These are phyloP conservation scores for Cyprinodon brontotheroides DNA, from an alignment of 2,113 vertebrate species.

Conservation along the genomic window DNA sequence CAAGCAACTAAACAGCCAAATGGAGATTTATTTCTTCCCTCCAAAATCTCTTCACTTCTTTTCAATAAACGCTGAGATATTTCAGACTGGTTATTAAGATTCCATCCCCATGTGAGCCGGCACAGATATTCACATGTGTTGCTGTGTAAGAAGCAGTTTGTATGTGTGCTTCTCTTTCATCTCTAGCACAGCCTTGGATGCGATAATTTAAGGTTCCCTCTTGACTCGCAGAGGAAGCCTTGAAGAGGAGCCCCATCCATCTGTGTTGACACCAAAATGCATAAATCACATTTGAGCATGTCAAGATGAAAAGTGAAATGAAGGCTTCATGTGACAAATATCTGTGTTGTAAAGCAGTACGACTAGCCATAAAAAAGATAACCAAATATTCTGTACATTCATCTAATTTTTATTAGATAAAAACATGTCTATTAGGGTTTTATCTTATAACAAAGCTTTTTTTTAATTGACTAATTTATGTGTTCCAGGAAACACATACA, in stretches of 20 bases:
- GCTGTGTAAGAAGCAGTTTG: conserved; percentile 10
- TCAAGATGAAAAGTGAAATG: conserved; percentile 36
- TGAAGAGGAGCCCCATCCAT: conserved; percentile 50
- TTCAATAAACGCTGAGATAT: conserved; percentile 7
- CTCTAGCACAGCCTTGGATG: conserved; percentile 52
- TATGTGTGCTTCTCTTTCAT: conserved; percentile 27
- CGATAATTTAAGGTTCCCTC: conserved; percentile 48
- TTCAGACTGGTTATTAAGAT: conserved; percentile 13
- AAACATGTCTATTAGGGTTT: not conserved
- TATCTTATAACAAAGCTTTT: not conserved
- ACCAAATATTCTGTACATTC: conserved; percentile 15
- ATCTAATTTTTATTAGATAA: not conserved
- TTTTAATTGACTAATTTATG: not conserved
- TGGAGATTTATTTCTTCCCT: conserved; percentile 55
- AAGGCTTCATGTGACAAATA: conserved; percentile 45
- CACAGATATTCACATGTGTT: not conserved
- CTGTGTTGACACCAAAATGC: conserved; percentile 50
- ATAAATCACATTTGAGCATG: conserved; percentile 54
- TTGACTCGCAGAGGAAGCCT: conserved; percentile 51
- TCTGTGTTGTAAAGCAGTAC: conserved; percentile 12
- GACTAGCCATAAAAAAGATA: conserved; percentile 5
- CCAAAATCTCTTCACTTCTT: conserved; percentile 41
- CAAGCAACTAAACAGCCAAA: conserved; percentile 55
- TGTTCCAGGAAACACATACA: not conserved
- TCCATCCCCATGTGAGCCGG: not conserved